phyloP scores from a whole-genome alignment of 2,113 vertebrate species.

The Urocolius indicus region DNA sequence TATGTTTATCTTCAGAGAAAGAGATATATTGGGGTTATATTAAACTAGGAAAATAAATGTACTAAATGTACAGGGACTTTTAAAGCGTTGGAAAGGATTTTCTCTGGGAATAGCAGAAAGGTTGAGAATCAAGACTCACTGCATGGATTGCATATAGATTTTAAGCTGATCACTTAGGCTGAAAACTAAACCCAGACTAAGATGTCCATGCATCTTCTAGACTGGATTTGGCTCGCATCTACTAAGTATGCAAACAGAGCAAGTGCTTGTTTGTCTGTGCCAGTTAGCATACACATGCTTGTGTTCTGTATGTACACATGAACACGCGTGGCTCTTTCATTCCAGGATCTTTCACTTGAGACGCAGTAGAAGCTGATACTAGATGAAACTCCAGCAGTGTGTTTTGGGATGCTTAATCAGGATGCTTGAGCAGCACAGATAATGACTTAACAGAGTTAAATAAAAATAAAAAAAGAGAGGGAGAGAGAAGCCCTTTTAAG shows the following conservation, averaged over 20 bases:
- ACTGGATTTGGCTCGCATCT: neutral
- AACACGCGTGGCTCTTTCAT: neutral
- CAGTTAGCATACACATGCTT: accelerated
- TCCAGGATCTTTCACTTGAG: neutral
- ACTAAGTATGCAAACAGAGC: neutral
- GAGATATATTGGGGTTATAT: neutral
- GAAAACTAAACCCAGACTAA: neutral
- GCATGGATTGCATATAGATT: neutral
- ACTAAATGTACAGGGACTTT: neutral
- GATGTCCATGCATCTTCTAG: neutral
- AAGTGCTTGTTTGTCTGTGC: neutral
- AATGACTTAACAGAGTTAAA: neutral
- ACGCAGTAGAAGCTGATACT: neutral
- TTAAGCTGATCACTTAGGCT: neutral
- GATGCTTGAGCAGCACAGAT: neutral
- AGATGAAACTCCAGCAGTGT: neutral
- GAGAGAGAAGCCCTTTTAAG: neutral
- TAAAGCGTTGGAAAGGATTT: neutral
- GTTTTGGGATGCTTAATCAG: neutral
- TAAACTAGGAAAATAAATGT: neutral
- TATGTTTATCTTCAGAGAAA: neutral
- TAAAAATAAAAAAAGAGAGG: too few relatives aligned
- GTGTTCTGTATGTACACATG: neutral
- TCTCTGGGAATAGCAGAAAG: neutral
- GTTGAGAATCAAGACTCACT: neutral